These are phyloP conservation scores for Magallana ariakensis DNA, from an alignment of 1,140 invertebrate species.

Conservation along the genomic window DNA sequence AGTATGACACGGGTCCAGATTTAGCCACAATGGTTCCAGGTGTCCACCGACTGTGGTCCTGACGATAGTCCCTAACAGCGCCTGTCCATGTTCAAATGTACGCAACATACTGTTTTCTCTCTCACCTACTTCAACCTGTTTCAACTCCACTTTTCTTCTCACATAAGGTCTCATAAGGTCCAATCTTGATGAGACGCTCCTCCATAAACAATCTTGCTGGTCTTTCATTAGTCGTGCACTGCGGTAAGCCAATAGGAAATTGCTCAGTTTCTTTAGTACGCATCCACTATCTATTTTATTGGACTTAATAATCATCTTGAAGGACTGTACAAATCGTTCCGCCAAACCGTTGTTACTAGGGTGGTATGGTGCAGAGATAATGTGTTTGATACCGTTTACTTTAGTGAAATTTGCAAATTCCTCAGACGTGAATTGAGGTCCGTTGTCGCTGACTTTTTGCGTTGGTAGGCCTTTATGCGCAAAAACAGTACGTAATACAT, in stretches of 20 bases:
- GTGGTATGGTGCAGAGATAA: slow-evolving; percentile 41
- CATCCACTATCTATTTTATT: slow-evolving; percentile 17
- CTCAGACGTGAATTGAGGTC: slow-evolving; percentile 70
- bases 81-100: too few relatives aligned
- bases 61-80: too few relatives aligned
- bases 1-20: not conserved
- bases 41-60: not conserved
- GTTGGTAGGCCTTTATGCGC: not conserved
- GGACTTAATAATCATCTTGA: slow-evolving; percentile 53
- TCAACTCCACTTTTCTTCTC: not conserved
- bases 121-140: too few relatives aligned
- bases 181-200: not conserved
- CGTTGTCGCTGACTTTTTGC: slow-evolving; percentile 75
- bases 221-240: slow-evolving; percentile 50
- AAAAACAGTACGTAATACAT: slow-evolving; percentile 6
- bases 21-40: not conserved
- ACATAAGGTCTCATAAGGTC: not conserved
- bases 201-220: slow-evolving; percentile 47
- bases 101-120: too few relatives aligned
- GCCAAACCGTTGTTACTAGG: slow-evolving; percentile 56
- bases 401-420: slow-evolving; percentile 72
- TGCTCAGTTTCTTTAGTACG: slow-evolving; percentile 18
- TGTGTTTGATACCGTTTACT: slow-evolving; percentile 69
- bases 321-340: slow-evolving; percentile 57
- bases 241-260: slow-evolving; percentile 56